Evolutionary conservation across 2,797 vertebrate species (phyloP), one percentile per base, ranked within the genome.

Genomic region (Hybognathus amarus): DNA sequence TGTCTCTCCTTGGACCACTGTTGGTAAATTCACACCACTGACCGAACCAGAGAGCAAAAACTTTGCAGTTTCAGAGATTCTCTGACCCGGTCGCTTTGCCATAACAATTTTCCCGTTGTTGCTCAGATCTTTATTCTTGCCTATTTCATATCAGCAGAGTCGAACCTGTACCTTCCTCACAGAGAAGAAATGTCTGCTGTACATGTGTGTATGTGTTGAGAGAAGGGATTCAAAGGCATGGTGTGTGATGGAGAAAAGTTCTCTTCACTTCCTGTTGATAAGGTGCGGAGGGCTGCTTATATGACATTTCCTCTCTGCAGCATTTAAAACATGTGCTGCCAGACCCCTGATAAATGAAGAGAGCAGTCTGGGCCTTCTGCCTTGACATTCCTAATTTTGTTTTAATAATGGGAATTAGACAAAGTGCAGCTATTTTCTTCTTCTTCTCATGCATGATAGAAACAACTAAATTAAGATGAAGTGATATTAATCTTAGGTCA

Each of bases 241-340:
- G 12, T 83, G 63, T 50, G 50, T 63, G 13, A 70, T 13, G 40
- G n/a, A 45, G 33, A 76, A 85, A 71, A 70, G 50, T 63, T 75
- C 59, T 78, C 77, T 83, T 52, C 20, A 83, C 75, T 88, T 89
- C 88, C 79, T 86, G 88, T 81, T 84, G 88, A 78, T 86, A 86
- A 88, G 79, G 75, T 86, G 86, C 7, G 40, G 67, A 64, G 82
- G 71, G 50, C 77, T 87, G 88, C 91, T 92, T 90, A 77, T 88
- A 89, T 87, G 84, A 90, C 85, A 82, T 80, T 79, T 85, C 84
- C 79, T 88, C 79, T 80, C 69, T 64, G 67, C 54, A 78, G 80
- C 79, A 47, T 64, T 77, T 78, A 87, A 59, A 84, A 74, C 83
- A 66, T 76, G 63, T 59, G 33, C 79, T 82, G 86, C 73, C 84